Conservation (phyloP, 1,140 invertebrate genomes). For the Pinna nobilis region DNA sequence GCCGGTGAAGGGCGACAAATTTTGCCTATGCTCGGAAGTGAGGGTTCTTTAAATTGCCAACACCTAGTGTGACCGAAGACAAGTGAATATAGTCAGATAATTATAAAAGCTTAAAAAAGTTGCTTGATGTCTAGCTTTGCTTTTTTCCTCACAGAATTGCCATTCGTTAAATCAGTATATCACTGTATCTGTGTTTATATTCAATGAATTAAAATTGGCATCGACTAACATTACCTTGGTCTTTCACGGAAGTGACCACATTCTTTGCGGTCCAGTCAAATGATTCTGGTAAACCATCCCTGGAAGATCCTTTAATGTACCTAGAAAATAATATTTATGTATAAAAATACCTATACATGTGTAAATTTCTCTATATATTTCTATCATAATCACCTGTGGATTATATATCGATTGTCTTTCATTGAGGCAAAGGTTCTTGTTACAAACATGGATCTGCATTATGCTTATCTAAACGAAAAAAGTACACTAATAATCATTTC, state of each 20-base stretch:
- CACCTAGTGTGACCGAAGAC: not conserved
- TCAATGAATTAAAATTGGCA: too few species aligned
- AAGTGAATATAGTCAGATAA: not conserved
- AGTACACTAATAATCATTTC: not conserved
- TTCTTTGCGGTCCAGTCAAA: conserved; percentile 75
- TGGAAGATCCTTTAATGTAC: conserved; percentile 19
- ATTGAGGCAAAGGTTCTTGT: not conserved
- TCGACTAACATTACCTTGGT: conserved; percentile 70
- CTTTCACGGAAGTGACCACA: conserved; percentile 75
- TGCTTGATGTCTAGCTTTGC: not conserved
- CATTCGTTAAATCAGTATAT: not conserved
- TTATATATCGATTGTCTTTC: too few species aligned
- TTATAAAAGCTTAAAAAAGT: not conserved
- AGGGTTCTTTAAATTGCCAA: too few species aligned
- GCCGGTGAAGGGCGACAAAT: too few species aligned
- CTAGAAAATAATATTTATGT: conserved; percentile 9
- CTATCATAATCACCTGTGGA: not conserved
- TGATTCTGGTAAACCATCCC: conserved; percentile 48
- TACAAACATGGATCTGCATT: not conserved
- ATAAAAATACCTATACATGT: not conserved
- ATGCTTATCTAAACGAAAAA: not conserved
- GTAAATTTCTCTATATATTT: not conserved
- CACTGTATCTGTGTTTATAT: too few species aligned
- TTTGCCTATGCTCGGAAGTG: too few species aligned
- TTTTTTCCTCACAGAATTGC: not conserved